Evolutionary conservation across 2,113 vertebrate genomes (phyloP).

Genomic region (Callipepla californica): DNA sequence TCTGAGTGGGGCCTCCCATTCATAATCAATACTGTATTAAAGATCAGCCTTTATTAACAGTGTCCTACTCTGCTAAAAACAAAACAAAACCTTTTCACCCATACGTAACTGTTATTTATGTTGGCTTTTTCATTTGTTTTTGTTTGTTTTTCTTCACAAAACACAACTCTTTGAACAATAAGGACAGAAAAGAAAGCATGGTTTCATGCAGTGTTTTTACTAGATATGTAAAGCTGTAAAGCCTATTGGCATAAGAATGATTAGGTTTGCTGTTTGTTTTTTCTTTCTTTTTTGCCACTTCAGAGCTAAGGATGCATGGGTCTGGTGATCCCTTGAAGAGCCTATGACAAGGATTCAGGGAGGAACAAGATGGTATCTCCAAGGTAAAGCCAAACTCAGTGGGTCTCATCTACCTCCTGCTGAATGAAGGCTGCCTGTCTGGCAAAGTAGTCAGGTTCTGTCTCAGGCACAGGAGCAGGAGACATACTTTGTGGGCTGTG

Average conservation of each 20-base stretch:
- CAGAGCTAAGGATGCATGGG: not conserved
- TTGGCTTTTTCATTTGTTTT: too few relatives aligned
- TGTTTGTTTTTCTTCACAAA: not conserved
- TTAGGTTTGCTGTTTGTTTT: not conserved
- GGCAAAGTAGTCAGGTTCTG: not conserved
- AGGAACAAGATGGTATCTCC: not conserved
- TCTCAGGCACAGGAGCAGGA: too few relatives aligned
- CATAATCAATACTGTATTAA: not conserved
- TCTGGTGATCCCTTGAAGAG: not conserved
- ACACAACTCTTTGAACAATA: not conserved
- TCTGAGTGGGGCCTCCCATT: too few relatives aligned
- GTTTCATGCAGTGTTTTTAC: not conserved
- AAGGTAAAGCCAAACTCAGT: not conserved
- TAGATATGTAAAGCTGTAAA: not conserved
- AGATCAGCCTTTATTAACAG: not conserved
- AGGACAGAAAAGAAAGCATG: not conserved
- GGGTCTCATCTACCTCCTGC: not conserved
- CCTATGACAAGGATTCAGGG: not conserved
- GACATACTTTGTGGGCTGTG: not conserved
- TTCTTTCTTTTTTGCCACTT: not conserved
- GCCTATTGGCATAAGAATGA: not conserved
- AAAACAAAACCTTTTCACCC: not conserved
- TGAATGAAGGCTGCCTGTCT: not conserved
- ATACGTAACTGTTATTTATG: not conserved
- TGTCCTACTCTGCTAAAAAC: not conserved